Base-by-base conservation (phyloP, 2,797 vertebrate genomes). In the Hyperoplus lanceolatus region DNA sequence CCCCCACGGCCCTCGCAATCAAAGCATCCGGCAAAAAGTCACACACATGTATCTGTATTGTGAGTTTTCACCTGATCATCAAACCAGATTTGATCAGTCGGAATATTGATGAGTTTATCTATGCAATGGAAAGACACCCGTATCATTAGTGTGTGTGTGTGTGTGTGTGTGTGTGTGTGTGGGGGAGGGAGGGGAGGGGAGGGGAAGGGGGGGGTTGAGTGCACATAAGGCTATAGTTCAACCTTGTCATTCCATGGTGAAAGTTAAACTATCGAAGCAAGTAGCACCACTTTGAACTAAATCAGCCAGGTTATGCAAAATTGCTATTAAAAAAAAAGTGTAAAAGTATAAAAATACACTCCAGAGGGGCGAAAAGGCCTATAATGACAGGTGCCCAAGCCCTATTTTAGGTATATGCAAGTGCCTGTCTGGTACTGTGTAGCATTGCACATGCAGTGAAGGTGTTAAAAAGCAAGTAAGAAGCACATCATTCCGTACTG, bases 41-140 rank as follows among this genome's bases (percentile, higher is more conserved):
- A 69, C 65, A 4, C 61, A 58, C 60, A 75, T 74, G 82, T 87
- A 76, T 84, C 80, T 67, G 53, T 77, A 29, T 66, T 75, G 54
- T 21, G 42, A 6, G 14, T 70, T 59, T 59, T 75, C 69, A 56
- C 66, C 63, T 79, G 48, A 21, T 68, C 18, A 66, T 80, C 80
- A 73, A 81, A 65, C 65, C 54, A 73, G 54, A 79, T 81, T 80
- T 87, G 77, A 86, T 84, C 75, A 61, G 70, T 55, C 7, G 1
- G 15, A 42, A 69, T 82, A 75, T 70, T 70, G 77, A 84, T 70
- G 71, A 79, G 45, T 77, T 59, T 16, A 36, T 66, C 64, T 79
- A 68, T 59, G 29, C 29, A 43, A 75, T 73, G 49, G 55, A 8
- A 36, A 73, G 29, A 29, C 29, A 29, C 29, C 3, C 29, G 29